Evolutionary conservation across 2,113 vertebrate genomes (phyloP).

Genomic region (Scophthalmus maximus): DNA sequence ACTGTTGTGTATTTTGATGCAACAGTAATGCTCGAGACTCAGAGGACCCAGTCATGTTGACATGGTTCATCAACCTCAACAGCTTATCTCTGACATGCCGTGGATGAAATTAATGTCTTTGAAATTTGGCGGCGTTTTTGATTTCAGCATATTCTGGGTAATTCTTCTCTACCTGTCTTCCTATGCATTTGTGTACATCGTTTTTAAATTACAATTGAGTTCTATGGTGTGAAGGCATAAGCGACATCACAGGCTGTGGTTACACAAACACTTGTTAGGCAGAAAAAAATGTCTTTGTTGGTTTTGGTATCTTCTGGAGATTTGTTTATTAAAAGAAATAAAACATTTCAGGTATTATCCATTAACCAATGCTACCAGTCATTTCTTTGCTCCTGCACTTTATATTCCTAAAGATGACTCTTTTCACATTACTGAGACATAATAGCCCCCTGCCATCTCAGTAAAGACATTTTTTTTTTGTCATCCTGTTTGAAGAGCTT

Average conservation of each 20-base stretch:
- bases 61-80: background rate
- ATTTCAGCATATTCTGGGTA: too few relatives aligned
- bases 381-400: background rate
- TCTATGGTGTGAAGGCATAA: too few relatives aligned
- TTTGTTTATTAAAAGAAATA: background rate
- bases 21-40: slow-evolving; percentile 13
- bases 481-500: slow-evolving; percentile 8
- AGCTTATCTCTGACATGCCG: background rate
- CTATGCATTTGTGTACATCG: too few relatives aligned
- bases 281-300: too few relatives aligned
- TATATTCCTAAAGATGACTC: background rate
- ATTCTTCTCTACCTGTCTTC: too few relatives aligned
- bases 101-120: background rate
- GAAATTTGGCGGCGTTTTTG: too few relatives aligned
- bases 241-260: too few relatives aligned
- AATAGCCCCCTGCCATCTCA: background rate
- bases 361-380: too few relatives aligned
- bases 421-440: background rate
- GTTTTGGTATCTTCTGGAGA: background rate
- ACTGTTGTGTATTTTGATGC: background rate
- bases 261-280: too few relatives aligned
- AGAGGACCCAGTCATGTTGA: background rate
- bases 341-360: too few relatives aligned
- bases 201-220: too few relatives aligned
- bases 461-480: slow-evolving; percentile 4